phyloP scores from a whole-genome alignment of 2,113 vertebrate species.

The Danionella cerebrum region DNA sequence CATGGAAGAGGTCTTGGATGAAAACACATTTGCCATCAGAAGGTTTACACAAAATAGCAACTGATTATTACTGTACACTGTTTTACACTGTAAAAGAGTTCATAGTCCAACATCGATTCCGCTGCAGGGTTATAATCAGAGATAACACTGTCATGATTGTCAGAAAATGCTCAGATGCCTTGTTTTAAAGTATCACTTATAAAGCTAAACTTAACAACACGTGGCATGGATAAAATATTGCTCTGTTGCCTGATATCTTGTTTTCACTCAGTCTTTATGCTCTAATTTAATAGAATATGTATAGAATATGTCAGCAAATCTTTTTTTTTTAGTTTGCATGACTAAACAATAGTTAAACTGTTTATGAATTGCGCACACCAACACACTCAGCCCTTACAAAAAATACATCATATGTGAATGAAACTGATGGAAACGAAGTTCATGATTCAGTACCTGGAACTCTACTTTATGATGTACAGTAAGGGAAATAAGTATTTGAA shows the following conservation, averaged over 20 bases:
- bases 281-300: neutral
- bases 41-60: constrained; percentile 37
- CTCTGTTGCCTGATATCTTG: constrained; percentile 30
- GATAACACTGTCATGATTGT: constrained; percentile 31
- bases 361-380: neutral
- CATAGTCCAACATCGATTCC: constrained; percentile 24
- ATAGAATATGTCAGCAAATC: neutral
- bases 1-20: constrained; percentile 35
- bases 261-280: neutral
- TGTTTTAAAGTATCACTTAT: constrained; percentile 18
- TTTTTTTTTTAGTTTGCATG: neutral
- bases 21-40: constrained; percentile 37
- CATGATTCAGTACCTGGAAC: neutral
- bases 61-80: constrained; percentile 29
- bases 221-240: constrained; percentile 36
- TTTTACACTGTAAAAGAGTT: constrained; percentile 23
- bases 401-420: neutral
- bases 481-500: too few relatives aligned
- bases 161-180: constrained; percentile 12
- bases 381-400: constrained; percentile 19
- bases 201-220: constrained; percentile 35
- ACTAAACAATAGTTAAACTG: constrained; percentile 6
- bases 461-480: neutral
- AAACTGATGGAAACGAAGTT: neutral
- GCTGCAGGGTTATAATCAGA: constrained; percentile 22